These are phyloP conservation scores for Caranx melampygus DNA, from an alignment of 2,113 vertebrate genomes.

Conservation along the genomic window DNA sequence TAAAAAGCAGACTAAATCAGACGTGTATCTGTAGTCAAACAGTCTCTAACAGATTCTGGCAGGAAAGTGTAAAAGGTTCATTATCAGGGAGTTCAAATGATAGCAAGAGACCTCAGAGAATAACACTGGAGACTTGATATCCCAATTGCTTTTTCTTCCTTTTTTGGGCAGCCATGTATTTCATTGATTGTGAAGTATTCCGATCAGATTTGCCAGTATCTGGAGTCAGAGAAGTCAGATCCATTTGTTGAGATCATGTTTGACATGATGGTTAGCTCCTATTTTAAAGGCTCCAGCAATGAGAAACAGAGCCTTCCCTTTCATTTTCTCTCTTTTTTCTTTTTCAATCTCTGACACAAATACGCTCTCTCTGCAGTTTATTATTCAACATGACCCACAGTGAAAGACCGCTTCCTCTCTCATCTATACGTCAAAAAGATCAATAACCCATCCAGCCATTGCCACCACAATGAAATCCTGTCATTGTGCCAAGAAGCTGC, in stretches of 20 bases:
- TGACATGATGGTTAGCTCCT: constrained; percentile 64
- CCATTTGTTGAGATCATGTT: constrained; percentile 72
- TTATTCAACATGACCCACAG: constrained; percentile 62
- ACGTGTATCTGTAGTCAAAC: constrained; percentile 69
- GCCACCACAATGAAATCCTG: constrained; percentile 76
- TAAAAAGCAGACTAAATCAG: constrained; percentile 67
- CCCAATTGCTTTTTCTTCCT: constrained; percentile 59
- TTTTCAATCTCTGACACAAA: constrained; percentile 45
- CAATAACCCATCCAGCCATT: constrained; percentile 66
- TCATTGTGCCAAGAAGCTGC: constrained; percentile 73
- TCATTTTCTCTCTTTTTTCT: constrained; percentile 13
- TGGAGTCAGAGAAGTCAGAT: constrained; percentile 56
- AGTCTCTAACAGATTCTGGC: constrained; percentile 60
- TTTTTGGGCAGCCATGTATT: constrained; percentile 60
- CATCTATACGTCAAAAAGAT: constrained; percentile 76
- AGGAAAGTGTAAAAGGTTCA: constrained; percentile 58
- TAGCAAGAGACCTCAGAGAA: constrained; percentile 53
- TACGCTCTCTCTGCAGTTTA: constrained; percentile 60
- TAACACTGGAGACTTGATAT: constrained; percentile 47
- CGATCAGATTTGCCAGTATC: constrained; percentile 63
- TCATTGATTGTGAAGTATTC: constrained; percentile 57
- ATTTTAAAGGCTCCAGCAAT: constrained; percentile 63
- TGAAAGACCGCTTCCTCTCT: constrained; percentile 67
- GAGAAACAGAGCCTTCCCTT: constrained; percentile 57
- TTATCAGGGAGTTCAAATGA: constrained; percentile 69